Base-by-base conservation (phyloP, 2,113 vertebrate species). In the Carollia perspicillata region DNA sequence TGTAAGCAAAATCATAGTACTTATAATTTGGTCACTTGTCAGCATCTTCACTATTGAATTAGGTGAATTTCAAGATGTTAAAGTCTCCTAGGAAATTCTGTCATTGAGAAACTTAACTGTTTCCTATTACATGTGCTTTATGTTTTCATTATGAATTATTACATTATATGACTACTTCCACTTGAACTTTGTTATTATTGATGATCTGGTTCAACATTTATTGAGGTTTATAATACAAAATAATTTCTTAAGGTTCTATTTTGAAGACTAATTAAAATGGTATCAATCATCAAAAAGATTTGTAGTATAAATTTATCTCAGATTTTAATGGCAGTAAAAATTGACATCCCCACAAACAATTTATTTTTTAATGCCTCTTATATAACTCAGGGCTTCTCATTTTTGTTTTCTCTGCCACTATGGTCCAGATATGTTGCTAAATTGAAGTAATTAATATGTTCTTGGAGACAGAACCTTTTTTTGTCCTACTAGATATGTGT, bases 391-490 rank as follows among this genome's bases (percentile, higher is more conserved):
- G 40, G 18, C 5, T 84, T 93, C 47, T 6, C 3, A 68, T 60
- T 80, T 93, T 93, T 94, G 58, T 12, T 94, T 78, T 79, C 8
- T 81, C 65, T 75, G 69, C 6, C 6, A 12, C 1, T 72, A 60
- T 77, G 12, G 0, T 95, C 37, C 26, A 47, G 91, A 92, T 92
- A 23, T 94, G 5, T 49, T 74, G 30, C 40, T 92, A 79, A 93
- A 79, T n/a, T 79, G 18, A 92, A 88, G 44, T 81, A 91, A 92
- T 93, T 86, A 92, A 83, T 84, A 93, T 88, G 26, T 80, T 91
- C 47, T 74, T 42, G 42, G 5, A 69, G 81, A 85, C 55, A 68
- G 6, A 93, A 95, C 55, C 37, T n/a, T 37, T 74, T 75, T 78
- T 89, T 79, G 44, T 81, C 20, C 37, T 69, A 33, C 35, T 66